Percentiles rank a stretch among this genome's conserved stretches.
Conservation (phyloP, 2,888 invertebrate species). For the Cryptus viduatorius region DNA sequence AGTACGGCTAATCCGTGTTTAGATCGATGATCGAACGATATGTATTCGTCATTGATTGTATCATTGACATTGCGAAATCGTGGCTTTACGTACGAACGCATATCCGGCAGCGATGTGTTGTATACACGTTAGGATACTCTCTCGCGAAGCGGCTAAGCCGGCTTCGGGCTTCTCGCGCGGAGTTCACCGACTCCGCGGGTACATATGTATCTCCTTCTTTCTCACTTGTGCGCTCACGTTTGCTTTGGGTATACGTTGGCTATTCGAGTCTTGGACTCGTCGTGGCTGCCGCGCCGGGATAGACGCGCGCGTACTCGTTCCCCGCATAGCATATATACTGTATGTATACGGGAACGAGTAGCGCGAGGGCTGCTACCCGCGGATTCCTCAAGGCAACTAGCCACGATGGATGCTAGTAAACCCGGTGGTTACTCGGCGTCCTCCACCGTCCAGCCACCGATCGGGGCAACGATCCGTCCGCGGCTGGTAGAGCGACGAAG, state of each 20-base stretch:
- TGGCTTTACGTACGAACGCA: background rate
- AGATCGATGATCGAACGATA: background rate
- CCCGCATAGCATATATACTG: slow-evolving; percentile 11
- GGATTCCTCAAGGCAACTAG: slow-evolving; percentile 66
- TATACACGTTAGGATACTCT: slow-evolving; percentile 2
- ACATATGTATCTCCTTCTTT: slow-evolving; percentile 26
- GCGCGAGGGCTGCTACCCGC: slow-evolving; percentile 57
- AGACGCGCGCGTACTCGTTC: slow-evolving; percentile 2
- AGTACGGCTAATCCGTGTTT: background rate
- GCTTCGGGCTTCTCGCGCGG: slow-evolving; percentile 44
- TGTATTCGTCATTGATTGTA: too few species aligned
- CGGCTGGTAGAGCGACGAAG: slow-evolving; percentile 29
- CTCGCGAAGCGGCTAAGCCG: slow-evolving; percentile 39
- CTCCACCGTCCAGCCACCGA: slow-evolving; percentile 61
- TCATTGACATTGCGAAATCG: background rate
- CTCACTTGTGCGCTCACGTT: slow-evolving; percentile 5
- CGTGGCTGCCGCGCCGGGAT: slow-evolving; percentile 8
- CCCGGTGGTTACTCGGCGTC: slow-evolving; percentile 64
- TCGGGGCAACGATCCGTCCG: slow-evolving; percentile 73
- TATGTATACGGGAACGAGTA: slow-evolving; percentile 49
- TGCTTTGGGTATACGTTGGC: slow-evolving; percentile 1
- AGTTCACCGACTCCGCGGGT: slow-evolving; percentile 66
- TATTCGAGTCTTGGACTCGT: background rate
- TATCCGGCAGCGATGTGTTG: too few species aligned
- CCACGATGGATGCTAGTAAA: slow-evolving; percentile 64